Percentiles rank a stretch among this genome's conserved stretches.
Conservation (phyloP, 2,797 vertebrate species). For the Jordanella pulchra region DNA sequence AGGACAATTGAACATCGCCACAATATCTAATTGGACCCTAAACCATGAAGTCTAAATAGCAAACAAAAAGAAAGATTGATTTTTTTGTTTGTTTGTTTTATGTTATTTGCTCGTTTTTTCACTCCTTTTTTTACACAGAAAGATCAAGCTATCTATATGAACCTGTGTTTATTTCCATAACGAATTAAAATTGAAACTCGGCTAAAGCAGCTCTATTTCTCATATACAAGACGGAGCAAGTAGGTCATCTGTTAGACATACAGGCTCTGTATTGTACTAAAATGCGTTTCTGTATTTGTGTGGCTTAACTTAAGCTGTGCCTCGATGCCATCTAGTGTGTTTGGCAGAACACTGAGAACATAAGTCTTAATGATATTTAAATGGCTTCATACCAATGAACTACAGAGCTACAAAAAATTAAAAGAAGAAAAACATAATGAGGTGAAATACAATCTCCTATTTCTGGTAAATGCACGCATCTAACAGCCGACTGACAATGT, state of each 20-base stretch:
- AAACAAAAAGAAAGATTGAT: neutral
- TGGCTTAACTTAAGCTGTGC: slow-evolving; percentile 16
- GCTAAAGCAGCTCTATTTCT: slow-evolving; percentile 4
- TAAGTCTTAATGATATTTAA: neutral
- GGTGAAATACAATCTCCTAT: neutral
- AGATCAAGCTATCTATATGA: neutral
- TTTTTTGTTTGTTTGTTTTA: neutral
- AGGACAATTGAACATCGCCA: neutral
- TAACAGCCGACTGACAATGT: slow-evolving; percentile 30
- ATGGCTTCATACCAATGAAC: neutral
- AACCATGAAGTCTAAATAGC: neutral
- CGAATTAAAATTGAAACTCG: neutral
- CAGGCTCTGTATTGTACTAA: no score
- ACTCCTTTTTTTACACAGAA: neutral
- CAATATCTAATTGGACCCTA: neutral
- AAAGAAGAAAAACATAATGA: neutral
- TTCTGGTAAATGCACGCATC: slow-evolving; percentile 32
- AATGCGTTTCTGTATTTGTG: neutral
- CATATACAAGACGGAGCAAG: slow-evolving; percentile 12
- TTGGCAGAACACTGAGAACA: neutral
- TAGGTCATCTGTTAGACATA: slow-evolving; percentile 32
- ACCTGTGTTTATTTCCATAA: neutral
- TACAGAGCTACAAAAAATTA: no score
- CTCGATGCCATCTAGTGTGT: slow-evolving; percentile 49
- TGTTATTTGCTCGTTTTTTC: neutral